A percentile compares a stretch with the other conserved stretches of the same genome.
Evolutionary conservation across 2,797 vertebrate genomes (phyloP).

Genomic region (Centroberyx gerrardi): DNA sequence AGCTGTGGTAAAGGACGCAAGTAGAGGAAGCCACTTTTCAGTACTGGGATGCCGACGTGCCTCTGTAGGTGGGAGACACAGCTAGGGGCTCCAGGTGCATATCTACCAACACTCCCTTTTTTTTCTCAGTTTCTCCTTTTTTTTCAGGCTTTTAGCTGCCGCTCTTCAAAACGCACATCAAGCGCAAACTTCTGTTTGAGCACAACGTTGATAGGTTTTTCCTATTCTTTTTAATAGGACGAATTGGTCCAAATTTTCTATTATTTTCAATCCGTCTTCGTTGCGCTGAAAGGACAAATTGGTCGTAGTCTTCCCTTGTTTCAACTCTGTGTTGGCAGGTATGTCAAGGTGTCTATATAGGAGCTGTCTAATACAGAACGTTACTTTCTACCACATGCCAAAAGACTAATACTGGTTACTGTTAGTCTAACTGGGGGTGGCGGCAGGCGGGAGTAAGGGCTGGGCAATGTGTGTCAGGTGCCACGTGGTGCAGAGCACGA

Average conservation of each 20-base stretch:
- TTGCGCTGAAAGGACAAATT: slow-evolving; percentile 29
- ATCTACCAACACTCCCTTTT: slow-evolving; percentile 76
- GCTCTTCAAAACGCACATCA: neutral
- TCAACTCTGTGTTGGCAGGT: slow-evolving; percentile 74
- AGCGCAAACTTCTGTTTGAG: slow-evolving; percentile 7
- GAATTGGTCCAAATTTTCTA: neutral
- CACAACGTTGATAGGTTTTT: slow-evolving; percentile 6
- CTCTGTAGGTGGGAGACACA: slow-evolving; percentile 67
- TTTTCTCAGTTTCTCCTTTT: neutral
- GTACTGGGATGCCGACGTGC: slow-evolving; percentile 58
- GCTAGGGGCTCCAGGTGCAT: slow-evolving; percentile 64
- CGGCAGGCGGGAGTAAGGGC: slow-evolving; percentile 56
- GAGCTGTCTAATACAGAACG: slow-evolving; percentile 74
- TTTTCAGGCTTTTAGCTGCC: neutral
- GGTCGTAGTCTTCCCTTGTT: slow-evolving; percentile 28
- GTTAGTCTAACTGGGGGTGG: slow-evolving; percentile 65
- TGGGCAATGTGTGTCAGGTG: slow-evolving; percentile 67
- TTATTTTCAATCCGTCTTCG: slow-evolving; percentile 4
- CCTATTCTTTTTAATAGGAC: neutral
- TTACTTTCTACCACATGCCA: slow-evolving; percentile 77
- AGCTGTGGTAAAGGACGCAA: neutral
- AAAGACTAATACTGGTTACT: slow-evolving; percentile 65
- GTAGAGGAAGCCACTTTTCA: slow-evolving; percentile 58
- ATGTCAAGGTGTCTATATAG: slow-evolving; percentile 68
- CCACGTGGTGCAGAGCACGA: slow-evolving; percentile 34